Conservation (phyloP, 2,113 vertebrate species). For the Nannobrachium achirus region DNA sequence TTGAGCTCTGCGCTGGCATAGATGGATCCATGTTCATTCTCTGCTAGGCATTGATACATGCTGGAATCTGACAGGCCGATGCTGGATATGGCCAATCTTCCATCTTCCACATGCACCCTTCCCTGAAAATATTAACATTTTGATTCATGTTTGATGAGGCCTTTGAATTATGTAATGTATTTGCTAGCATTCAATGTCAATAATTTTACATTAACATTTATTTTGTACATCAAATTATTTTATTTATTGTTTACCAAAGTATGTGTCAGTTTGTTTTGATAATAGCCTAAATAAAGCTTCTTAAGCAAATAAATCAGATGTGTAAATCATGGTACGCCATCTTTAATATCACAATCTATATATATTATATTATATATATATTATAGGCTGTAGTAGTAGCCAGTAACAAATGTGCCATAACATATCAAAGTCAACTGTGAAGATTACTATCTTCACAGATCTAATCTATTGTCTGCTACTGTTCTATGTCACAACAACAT, state of each 20-base stretch:
- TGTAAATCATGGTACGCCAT: too few relatives aligned
- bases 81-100: slow-evolving; percentile 81
- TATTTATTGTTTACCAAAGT: neutral
- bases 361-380: too few relatives aligned
- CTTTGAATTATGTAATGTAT: neutral
- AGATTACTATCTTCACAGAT: too few relatives aligned
- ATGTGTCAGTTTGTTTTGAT: neutral
- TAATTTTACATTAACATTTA: neutral
- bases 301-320: neutral
- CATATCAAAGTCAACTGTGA: too few relatives aligned
- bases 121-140: slow-evolving; percentile 73
- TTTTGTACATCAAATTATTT: neutral
- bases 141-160: neutral
- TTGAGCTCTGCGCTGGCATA: slow-evolving; percentile 88
- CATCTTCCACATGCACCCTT: slow-evolving; percentile 84
- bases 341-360: too few relatives aligned
- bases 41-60: slow-evolving; percentile 90
- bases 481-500: too few relatives aligned
- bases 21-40: slow-evolving; percentile 84
- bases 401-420: too few relatives aligned
- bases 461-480: too few relatives aligned
- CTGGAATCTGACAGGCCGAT: slow-evolving; percentile 87
- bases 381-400: too few relatives aligned
- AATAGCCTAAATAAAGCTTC: neutral
- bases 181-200: neutral